Evolutionary conservation across 2,797 vertebrate genomes (phyloP).

Genomic region (Rhadinocentrus ornatus): DNA sequence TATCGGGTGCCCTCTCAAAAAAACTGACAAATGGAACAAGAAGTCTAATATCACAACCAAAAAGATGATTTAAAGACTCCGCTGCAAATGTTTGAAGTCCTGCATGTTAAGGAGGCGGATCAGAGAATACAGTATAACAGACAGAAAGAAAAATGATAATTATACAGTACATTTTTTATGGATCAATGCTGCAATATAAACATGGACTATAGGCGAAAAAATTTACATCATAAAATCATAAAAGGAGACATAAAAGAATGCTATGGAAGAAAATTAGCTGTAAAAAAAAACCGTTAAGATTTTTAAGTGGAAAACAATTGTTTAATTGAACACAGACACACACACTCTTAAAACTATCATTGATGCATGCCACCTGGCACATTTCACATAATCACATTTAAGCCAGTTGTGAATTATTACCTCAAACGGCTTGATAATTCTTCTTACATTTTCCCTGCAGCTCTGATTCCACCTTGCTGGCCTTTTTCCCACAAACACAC

Average conservation of each 20-base stretch:
- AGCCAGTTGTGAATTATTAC: slow-evolving; percentile 16
- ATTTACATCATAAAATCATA: too few species aligned
- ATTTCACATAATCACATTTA: slow-evolving; percentile 23
- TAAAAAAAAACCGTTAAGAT: too few species aligned
- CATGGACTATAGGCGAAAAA: too few species aligned
- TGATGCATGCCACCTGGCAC: slow-evolving; percentile 3
- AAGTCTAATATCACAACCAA: too few species aligned
- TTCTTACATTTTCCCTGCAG: slow-evolving; percentile 12
- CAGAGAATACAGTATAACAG: background rate
- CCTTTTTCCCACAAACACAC: slow-evolving; percentile 13
- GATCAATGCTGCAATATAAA: background rate
- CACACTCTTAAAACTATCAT: background rate
- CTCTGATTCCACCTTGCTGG: slow-evolving; percentile 13
- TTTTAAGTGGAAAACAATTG: background rate
- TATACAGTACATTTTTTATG: background rate
- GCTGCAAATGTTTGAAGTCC: background rate
- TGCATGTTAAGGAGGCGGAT: background rate
- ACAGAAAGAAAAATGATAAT: background rate
- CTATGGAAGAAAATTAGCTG: too few species aligned
- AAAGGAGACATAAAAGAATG: too few species aligned
- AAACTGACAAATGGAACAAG: slow-evolving; percentile 1
- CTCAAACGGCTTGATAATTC: slow-evolving; percentile 7
- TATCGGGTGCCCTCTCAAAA: slow-evolving; percentile 13
- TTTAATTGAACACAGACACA: background rate
- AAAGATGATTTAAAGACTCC: background rate